These are phyloP conservation scores for Cosmia trapezina DNA, from an alignment of 2,888 invertebrate genomes.

Conservation along the genomic window DNA sequence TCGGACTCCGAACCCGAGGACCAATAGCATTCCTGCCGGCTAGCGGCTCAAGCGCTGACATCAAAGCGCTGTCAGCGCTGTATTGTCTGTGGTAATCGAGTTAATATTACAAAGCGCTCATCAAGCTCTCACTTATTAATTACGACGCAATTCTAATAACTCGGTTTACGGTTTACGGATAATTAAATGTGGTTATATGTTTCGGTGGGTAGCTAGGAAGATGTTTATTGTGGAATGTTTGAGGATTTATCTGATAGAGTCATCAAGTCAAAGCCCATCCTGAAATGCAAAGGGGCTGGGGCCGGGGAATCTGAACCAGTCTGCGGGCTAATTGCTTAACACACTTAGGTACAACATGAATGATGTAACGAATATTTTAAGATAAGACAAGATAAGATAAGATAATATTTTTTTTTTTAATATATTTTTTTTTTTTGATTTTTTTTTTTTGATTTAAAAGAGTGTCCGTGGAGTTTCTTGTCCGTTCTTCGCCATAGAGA, in stretches of 20 bases:
- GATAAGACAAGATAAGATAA: too few relatives aligned
- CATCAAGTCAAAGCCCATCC: neutral
- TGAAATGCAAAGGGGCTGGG: neutral
- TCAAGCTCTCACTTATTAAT: slow-evolving; percentile 46
- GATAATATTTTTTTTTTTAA: too few relatives aligned
- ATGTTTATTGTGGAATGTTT: neutral
- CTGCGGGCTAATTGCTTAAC: too few relatives aligned
- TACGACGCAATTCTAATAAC: slow-evolving; percentile 42
- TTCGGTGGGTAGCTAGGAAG: neutral
- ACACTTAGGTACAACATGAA: too few relatives aligned
- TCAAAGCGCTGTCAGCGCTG: slow-evolving; percentile 50
- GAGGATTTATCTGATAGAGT: neutral
- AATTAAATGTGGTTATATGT: slow-evolving; percentile 29
- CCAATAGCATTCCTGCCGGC: slow-evolving; percentile 31
- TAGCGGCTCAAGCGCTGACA: slow-evolving; percentile 30
- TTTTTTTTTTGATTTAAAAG: too few relatives aligned
- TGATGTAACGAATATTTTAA: too few relatives aligned
- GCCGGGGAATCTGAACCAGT: neutral
- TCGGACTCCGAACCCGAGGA: slow-evolving; percentile 9
- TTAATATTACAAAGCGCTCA: slow-evolving; percentile 48
- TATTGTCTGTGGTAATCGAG: slow-evolving; percentile 45
- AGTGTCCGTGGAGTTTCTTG: too few relatives aligned
- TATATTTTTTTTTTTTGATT: too few relatives aligned
- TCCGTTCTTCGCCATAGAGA: too few relatives aligned
- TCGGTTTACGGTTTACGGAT: slow-evolving; percentile 20